These are phyloP conservation scores for Leucoraja erinaceus DNA, from an alignment of 2,113 vertebrate species.

Conservation along the genomic window DNA sequence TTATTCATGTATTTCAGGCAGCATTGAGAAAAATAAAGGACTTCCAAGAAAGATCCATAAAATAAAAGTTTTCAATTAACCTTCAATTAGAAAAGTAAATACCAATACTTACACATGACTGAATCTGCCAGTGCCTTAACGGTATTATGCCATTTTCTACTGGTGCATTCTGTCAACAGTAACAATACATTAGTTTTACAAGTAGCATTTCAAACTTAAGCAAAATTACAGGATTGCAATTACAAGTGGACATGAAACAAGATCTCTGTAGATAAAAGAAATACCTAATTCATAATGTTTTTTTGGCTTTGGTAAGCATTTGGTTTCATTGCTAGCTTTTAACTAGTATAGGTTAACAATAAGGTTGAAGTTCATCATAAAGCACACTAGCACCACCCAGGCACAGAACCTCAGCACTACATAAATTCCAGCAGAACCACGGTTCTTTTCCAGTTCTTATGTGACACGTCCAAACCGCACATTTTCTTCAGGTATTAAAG, in stretches of 20 bases:
- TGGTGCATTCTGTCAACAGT: neutral
- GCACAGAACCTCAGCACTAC: neutral
- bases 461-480: neutral
- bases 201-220: neutral
- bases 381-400: conserved; percentile 6
- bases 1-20: neutral
- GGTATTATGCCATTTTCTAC: neutral
- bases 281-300: neutral
- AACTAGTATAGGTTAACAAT: neutral
- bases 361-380: neutral
- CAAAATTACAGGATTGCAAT: neutral
- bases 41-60: neutral
- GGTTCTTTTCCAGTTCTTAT: neutral
- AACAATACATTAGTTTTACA: neutral
- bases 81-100: neutral
- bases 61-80: neutral
- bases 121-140: neutral
- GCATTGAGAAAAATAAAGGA: neutral
- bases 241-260: neutral
- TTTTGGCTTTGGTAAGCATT: neutral
- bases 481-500: neutral
- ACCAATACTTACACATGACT: neutral
- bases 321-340: neutral
- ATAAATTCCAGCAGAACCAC: neutral
- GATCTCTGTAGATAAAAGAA: neutral